These are phyloP conservation scores for Sebastolobus altivelis DNA, from an alignment of 2,797 vertebrate genomes.

Conservation along the genomic window DNA sequence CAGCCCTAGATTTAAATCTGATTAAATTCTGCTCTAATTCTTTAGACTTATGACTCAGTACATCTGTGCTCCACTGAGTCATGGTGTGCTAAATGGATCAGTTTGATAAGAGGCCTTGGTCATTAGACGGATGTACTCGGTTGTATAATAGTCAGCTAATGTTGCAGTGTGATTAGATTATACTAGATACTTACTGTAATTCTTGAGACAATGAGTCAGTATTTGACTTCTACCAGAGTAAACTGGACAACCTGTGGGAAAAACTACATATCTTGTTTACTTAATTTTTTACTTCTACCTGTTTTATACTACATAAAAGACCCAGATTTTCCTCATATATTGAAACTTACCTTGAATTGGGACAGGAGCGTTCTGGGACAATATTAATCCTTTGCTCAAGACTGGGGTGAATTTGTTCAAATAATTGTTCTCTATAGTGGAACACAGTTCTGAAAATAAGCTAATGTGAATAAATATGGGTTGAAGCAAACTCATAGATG, in stretches of 20 bases:
- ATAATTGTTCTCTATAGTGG: not conserved
- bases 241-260: not conserved
- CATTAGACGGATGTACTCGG: not conserved
- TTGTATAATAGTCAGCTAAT: not conserved
- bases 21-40: constrained; percentile 17
- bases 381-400: not conserved
- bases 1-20: not conserved
- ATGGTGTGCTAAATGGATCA: constrained; percentile 6
- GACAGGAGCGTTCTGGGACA: not conserved
- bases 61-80: constrained; percentile 32
- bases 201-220: constrained; percentile 4
- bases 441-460: not conserved
- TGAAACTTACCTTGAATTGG: not conserved
- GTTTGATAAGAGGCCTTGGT: constrained; percentile 8
- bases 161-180: constrained; percentile 15
- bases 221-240: not conserved
- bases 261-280: not conserved
- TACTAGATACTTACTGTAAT: not conserved
- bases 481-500: not conserved
- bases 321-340: not conserved
- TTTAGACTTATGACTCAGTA: constrained; percentile 7
- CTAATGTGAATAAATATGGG: not conserved
- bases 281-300: not conserved
- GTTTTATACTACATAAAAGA: constrained; percentile 1
- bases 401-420: not conserved